phyloP scores from a whole-genome alignment of 2,888 invertebrate species.

The Sinelater perroti region DNA sequence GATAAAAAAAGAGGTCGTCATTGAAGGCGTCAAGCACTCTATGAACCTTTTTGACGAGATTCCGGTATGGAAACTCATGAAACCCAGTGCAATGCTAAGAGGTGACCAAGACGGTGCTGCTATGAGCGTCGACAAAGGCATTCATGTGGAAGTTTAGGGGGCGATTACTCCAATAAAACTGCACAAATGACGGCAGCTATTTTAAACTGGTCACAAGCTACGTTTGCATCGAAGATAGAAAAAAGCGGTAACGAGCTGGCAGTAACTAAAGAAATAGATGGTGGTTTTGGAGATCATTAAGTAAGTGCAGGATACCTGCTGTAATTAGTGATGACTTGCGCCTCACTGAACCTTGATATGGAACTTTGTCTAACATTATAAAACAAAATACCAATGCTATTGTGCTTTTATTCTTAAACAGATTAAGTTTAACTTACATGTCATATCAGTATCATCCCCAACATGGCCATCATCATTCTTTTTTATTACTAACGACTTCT shows the following conservation, averaged over 20 bases:
- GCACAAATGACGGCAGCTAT: slow-evolving; percentile 98
- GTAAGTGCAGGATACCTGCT: slow-evolving; percentile 93
- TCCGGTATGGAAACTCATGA: slow-evolving; percentile 96
- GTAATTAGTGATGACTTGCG: slow-evolving; percentile 96
- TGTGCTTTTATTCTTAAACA: too few relatives aligned
- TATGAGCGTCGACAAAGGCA: slow-evolving; percentile 97
- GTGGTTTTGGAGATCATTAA: slow-evolving; percentile 93
- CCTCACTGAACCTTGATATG: slow-evolving; percentile 97
- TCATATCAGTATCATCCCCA: too few relatives aligned
- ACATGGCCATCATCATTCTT: too few relatives aligned
- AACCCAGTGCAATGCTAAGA: slow-evolving; percentile 97
- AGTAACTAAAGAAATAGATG: slow-evolving; percentile 93
- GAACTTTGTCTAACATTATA: slow-evolving; percentile 99
- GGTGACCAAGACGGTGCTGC: slow-evolving; percentile 96
- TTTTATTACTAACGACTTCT: too few relatives aligned
- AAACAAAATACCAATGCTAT: too few relatives aligned
- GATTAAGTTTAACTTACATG: too few relatives aligned
- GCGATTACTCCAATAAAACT: slow-evolving; percentile 97
- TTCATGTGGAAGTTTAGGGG: slow-evolving; percentile 92
- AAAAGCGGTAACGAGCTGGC: slow-evolving; percentile 79
- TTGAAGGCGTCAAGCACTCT: slow-evolving; percentile 98
- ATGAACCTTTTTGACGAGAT: slow-evolving; percentile 99
- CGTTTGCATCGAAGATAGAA: slow-evolving; percentile 95
- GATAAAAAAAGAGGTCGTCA: slow-evolving; percentile 98
- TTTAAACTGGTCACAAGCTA: slow-evolving; percentile 96